Evolutionary conservation across 2,888 invertebrate species (phyloP).

Genomic region (Macrophya alboannulata): DNA sequence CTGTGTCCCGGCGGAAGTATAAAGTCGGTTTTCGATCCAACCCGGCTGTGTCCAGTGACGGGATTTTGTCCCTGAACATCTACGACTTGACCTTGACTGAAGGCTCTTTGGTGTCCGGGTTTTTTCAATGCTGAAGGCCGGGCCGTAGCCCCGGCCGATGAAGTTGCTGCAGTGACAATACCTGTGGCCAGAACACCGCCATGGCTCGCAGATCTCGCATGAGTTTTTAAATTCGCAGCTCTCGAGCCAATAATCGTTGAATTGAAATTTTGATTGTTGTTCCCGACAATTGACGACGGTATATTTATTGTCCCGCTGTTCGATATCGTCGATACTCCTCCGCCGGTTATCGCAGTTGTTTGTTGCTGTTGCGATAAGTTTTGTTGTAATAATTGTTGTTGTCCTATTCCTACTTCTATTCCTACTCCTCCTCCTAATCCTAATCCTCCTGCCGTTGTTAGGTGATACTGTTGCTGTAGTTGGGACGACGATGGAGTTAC

Average conservation of each 20-base stretch:
- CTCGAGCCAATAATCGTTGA: slow-evolving; percentile 67
- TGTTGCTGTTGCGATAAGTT: slow-evolving; percentile 59
- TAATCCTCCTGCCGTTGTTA: slow-evolving; percentile 51
- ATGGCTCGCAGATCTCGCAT: slow-evolving; percentile 93
- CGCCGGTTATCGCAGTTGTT: slow-evolving; percentile 59
- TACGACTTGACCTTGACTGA: slow-evolving; percentile 93
- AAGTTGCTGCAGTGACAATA: slow-evolving; percentile 74
- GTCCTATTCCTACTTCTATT: slow-evolving; percentile 61
- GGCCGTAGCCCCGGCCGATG: slow-evolving; percentile 76
- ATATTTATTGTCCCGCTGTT: slow-evolving; percentile 6
- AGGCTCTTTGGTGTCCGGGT: slow-evolving; percentile 90
- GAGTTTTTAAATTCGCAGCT: slow-evolving; percentile 77
- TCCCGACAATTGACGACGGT: slow-evolving; percentile 60
- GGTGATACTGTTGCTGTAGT: slow-evolving; percentile 44
- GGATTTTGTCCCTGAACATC: slow-evolving; percentile 80
- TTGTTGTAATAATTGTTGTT: slow-evolving; percentile 50
- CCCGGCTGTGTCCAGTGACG: slow-evolving; percentile 87
- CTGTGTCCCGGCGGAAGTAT: slow-evolving; percentile 94
- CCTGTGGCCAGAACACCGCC: slow-evolving; percentile 85
- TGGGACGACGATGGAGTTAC: slow-evolving; percentile 19
- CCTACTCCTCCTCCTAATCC: background rate
- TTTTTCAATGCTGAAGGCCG: slow-evolving; percentile 89
- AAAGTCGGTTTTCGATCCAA: slow-evolving; percentile 94
- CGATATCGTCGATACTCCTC: slow-evolving; percentile 29
- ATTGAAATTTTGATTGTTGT: slow-evolving; percentile 73